Evolutionary conservation across 2,797 vertebrate genomes (phyloP).

Genomic region (Lycodopsis pacificus): DNA sequence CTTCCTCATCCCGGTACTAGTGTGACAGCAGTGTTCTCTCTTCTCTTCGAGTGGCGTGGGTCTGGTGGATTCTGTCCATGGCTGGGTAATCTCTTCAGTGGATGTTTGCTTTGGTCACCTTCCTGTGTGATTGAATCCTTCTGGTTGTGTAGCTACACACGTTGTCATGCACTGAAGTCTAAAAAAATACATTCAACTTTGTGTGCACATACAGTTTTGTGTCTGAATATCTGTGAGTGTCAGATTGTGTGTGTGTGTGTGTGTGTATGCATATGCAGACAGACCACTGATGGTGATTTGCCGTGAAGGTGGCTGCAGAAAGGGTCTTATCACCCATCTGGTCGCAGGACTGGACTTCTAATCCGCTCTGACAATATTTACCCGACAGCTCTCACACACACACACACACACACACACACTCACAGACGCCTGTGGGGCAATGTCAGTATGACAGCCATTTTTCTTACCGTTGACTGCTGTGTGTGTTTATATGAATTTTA

Average conservation of each 20-base stretch:
- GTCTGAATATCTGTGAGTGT: neutral
- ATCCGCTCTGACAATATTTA: conserved; percentile 73
- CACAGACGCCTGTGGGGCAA: conserved; percentile 28
- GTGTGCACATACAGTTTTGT: conserved; percentile 5
- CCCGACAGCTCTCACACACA: conserved; percentile 30
- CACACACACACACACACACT: conserved; percentile 25
- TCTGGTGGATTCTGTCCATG: conserved; percentile 31
- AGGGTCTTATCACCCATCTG: conserved; percentile 68
- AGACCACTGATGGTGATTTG: conserved; percentile 54
- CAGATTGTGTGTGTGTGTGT: conserved; percentile 11
- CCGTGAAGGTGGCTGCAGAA: conserved; percentile 58
- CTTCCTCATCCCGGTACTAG: neutral
- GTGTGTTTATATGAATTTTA: conserved; percentile 28
- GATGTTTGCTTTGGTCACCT: conserved; percentile 47
- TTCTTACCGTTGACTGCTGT: conserved; percentile 18
- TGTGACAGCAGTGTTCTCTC: neutral
- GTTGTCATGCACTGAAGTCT: conserved; percentile 21
- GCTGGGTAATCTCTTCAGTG: conserved; percentile 27
- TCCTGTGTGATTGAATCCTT: conserved; percentile 34
- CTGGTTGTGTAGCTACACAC: conserved; percentile 19
- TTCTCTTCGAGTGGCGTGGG: neutral
- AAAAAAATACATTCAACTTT: neutral
- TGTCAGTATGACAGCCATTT: conserved; percentile 27
- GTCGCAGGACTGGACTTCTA: conserved; percentile 55
- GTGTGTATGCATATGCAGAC: conserved; percentile 15